phyloP scores from a whole-genome alignment of 1,140 invertebrate genomes.

The Drosophila bocqueti region DNA sequence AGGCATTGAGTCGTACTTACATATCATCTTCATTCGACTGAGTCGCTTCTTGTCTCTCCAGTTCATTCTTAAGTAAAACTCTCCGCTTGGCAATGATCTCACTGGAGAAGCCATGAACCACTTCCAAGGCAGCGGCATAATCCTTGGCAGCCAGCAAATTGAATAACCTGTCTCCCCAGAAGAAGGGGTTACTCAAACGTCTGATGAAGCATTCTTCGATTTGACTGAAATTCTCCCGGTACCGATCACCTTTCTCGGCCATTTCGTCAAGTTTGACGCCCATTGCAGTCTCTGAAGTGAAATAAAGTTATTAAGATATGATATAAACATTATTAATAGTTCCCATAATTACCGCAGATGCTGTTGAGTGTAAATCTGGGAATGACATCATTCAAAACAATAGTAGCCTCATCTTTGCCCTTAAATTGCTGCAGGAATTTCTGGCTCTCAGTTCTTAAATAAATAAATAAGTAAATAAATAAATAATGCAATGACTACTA shows the following conservation, averaged over 20 bases:
- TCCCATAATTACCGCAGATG: constrained; percentile 88
- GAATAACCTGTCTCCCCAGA: constrained; percentile 61
- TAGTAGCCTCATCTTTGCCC: constrained; percentile 24
- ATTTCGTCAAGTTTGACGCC: constrained; percentile 86
- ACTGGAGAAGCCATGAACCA: constrained; percentile 71
- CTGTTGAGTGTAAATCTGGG: constrained; percentile 88
- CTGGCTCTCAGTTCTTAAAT: constrained; percentile 80
- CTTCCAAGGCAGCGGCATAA: constrained; percentile 47
- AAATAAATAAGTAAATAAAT: too few species aligned
- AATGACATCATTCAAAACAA: constrained; percentile 76
- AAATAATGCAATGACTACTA: too few species aligned
- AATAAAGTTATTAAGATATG: background rate
- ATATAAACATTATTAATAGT: background rate
- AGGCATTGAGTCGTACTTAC: too few species aligned
- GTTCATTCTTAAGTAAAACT: constrained; percentile 38
- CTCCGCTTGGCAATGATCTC: constrained; percentile 75
- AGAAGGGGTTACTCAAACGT: constrained; percentile 64
- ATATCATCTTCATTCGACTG: constrained; percentile 53
- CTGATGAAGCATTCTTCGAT: constrained; percentile 67
- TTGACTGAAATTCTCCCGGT: constrained; percentile 66
- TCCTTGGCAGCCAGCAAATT: constrained; percentile 48
- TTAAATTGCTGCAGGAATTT: constrained; percentile 72
- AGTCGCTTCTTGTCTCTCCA: background rate
- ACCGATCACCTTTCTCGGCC: constrained; percentile 69
- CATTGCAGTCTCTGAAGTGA: constrained; percentile 91